Conservation (phyloP, 2,113 vertebrate genomes). For the Ailuropoda melanoleuca region DNA sequence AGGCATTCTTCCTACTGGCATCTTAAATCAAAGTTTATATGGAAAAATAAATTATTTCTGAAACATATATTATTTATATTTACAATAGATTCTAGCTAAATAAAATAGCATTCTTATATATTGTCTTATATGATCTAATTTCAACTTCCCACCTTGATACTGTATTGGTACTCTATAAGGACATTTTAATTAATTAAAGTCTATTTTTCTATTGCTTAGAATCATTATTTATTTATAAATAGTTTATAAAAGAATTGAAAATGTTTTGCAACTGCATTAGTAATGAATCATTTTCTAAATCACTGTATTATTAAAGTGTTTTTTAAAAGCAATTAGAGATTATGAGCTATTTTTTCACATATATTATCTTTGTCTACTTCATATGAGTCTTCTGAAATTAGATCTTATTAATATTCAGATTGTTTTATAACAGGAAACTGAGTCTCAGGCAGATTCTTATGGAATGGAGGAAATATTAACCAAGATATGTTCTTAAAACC, state of each 20-base stretch:
- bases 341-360: neutral
- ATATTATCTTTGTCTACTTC: neutral
- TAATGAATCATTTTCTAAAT: neutral
- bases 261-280: neutral
- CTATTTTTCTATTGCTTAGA: neutral
- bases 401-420: neutral
- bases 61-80: neutral
- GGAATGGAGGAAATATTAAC: neutral
- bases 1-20: neutral
- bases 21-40: neutral
- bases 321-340: neutral
- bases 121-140: neutral
- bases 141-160: neutral
- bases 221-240: neutral
- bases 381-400: neutral
- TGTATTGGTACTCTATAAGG: neutral
- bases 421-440: neutral
- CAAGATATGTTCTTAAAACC: neutral
- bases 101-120: neutral
- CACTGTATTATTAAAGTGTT: neutral
- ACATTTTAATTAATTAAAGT: slow-evolving; percentile 5
- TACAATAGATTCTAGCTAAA: neutral
- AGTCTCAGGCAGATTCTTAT: neutral
- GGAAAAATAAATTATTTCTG: neutral
- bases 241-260: neutral